Conservation (phyloP, 2,888 invertebrate species). For the Morpho achilles region DNA sequence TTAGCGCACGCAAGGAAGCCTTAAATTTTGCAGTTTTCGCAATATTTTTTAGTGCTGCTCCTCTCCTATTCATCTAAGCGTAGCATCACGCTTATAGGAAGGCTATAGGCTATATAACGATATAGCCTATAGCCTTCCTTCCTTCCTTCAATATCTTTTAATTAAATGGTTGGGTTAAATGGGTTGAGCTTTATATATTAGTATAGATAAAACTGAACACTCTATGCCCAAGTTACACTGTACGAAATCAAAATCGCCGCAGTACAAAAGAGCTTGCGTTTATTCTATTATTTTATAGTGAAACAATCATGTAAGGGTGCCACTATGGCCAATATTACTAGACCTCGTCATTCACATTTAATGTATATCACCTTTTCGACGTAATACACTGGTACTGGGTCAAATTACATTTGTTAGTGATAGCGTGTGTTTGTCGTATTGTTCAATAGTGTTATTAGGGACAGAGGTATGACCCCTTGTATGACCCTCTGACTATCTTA, state of each 20-base stretch:
- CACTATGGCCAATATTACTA: conserved; percentile 18
- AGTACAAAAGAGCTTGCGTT: conserved; percentile 42
- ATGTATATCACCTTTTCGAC: background rate
- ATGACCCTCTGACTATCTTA: conserved; percentile 25
- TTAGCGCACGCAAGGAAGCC: no score
- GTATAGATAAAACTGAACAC: background rate
- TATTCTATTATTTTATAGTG: conserved; percentile 45
- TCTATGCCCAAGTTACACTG: conserved; percentile 20
- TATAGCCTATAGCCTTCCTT: no score
- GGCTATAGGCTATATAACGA: no score
- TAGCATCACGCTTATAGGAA: no score
- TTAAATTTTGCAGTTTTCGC: no score
- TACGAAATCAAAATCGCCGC: conserved; percentile 38
- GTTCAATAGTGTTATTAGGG: conserved; percentile 39
- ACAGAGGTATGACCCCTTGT: conserved; percentile 29
- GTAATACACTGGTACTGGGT: conserved; percentile 13
- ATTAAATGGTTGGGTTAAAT: no score
- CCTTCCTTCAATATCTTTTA: no score
- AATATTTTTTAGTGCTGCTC: no score
- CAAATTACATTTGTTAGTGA: conserved; percentile 28
- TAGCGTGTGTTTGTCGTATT: conserved; percentile 46
- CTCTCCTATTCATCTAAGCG: no score
- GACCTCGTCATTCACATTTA: conserved; percentile 18
- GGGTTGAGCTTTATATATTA: no score
- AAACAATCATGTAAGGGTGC: conserved; percentile 41